Base-by-base conservation (phyloP, 2,888 invertebrate genomes). In the Chirona hameri region DNA sequence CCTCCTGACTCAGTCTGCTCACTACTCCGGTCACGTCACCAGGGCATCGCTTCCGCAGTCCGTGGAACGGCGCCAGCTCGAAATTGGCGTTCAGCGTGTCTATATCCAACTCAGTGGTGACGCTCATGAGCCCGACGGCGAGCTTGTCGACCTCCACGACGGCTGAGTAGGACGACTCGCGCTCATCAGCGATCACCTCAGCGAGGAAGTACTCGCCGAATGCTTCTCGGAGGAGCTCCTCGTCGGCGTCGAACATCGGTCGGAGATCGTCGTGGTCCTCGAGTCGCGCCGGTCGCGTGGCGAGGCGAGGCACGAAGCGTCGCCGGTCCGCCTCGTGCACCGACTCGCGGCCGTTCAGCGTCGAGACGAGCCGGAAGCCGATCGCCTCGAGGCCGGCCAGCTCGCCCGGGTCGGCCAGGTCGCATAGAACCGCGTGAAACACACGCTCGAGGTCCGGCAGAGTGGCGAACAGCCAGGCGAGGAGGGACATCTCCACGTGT, bases 181-280 rank as follows among this genome's bases (percentile, higher is more conserved):
- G 90, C 4, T 90, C 89, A 85, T 91, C 89, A 14, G 90, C 89
- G 31, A 93, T 88, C 48, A 93, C 88, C 88, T 94, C 93, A 81
- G 93, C 92, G 5, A 93, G 90, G 85, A 92, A 93, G 86, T 89
- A 93, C 24, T 92, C 90, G 0, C 93, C 93, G 85, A 92, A 92
- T 2, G 90, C 84, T 81, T 90, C 87, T 31, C 89, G 89, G 52
- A 93, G 85, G n/a, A 88, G 86, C 0, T 89, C 88, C 24, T 90
- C 90, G 82, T 90, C 89, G 0, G 87, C 87, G 83, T 91, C 90
- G 72, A 93, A 88, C 81, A 94, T 89, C 21, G 91, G 90, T 1
- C 93, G 89, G 82, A 94, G 88, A 84, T 93, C 93, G 85, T 94
- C 93, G 86, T 94, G 93, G 85, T 94, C 94, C 88, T 93, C 93